phyloP scores from a whole-genome alignment of 1,140 invertebrate genomes.

The Mercenaria mercenaria region DNA sequence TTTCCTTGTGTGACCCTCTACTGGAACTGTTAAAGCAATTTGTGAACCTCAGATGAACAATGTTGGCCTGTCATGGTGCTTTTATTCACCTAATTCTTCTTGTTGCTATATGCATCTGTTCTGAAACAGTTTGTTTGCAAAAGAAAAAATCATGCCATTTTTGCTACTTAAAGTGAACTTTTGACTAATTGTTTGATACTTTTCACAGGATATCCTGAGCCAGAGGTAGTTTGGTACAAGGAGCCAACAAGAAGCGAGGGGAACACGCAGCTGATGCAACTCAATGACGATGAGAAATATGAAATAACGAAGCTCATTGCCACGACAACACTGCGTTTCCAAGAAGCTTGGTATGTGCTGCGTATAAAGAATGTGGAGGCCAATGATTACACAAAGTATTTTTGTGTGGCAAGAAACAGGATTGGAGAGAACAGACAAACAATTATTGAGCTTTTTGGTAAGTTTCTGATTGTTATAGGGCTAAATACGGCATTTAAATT shows the following conservation, averaged over 20 bases:
- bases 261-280: constrained; percentile 14
- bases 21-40: too few species aligned
- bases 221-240: constrained; percentile 49
- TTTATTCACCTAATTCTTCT: too few species aligned
- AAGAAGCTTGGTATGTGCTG: constrained; percentile 58
- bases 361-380: constrained; percentile 80
- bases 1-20: too few species aligned
- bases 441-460: constrained; percentile 77
- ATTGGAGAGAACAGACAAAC: constrained; percentile 67
- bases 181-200: background rate
- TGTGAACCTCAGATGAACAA: too few species aligned
- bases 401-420: constrained; percentile 77
- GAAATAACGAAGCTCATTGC: constrained; percentile 64
- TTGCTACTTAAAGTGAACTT: too few species aligned
- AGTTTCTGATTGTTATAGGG: constrained; percentile 56
- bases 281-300: constrained; percentile 62
- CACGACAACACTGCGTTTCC: constrained; percentile 60
- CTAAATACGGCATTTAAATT: too few species aligned
- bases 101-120: too few species aligned
- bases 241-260: constrained; percentile 29
- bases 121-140: too few species aligned
- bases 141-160: too few species aligned
- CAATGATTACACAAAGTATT: constrained; percentile 81
- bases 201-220: constrained; percentile 57
- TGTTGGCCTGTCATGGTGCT: too few species aligned